These are phyloP conservation scores for Brachionus plicatilis DNA, from an alignment of 1,140 invertebrate genomes.

Conservation along the genomic window DNA sequence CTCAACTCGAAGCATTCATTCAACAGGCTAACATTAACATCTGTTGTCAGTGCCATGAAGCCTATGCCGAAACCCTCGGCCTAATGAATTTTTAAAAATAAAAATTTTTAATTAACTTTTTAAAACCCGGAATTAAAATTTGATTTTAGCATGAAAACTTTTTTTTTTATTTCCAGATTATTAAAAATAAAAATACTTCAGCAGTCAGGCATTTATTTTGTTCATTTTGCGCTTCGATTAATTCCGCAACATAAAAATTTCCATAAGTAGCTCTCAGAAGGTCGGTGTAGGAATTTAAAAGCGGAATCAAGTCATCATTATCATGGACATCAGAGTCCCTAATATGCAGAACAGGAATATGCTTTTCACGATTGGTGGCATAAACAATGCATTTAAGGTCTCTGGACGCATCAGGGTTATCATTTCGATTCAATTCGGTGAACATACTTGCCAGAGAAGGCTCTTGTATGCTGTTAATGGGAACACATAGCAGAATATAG, in stretches of 20 bases:
- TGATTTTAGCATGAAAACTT: neutral
- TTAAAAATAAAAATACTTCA: conserved; percentile 47
- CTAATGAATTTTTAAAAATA: conserved; percentile 43
- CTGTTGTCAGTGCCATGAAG: conserved; percentile 63
- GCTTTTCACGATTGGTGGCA: conserved; percentile 49
- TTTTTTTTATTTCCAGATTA: neutral
- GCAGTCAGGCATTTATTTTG: conserved; percentile 55
- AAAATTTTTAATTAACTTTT: neutral
- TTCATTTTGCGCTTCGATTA: conserved; percentile 61
- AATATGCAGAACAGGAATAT: conserved; percentile 54
- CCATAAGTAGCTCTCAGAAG: conserved; percentile 63
- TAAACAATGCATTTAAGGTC: conserved; percentile 46
- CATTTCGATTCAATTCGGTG: conserved; percentile 44
- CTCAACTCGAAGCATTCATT: conserved; percentile 66
- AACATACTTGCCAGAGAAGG: neutral
- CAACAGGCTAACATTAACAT: conserved; percentile 62
- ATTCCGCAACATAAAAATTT: conserved; percentile 67
- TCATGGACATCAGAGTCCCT: conserved; percentile 62
- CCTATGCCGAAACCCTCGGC: conserved; percentile 57
- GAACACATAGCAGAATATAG: conserved; percentile 51
- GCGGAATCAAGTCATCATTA: conserved; percentile 66
- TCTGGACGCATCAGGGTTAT: conserved; percentile 42
- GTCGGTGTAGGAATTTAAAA: conserved; percentile 61
- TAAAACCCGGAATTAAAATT: neutral
- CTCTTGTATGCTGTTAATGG: conserved; percentile 40